Base-by-base conservation (phyloP, 1,140 invertebrate species). In the Leptopilina clavipes region DNA sequence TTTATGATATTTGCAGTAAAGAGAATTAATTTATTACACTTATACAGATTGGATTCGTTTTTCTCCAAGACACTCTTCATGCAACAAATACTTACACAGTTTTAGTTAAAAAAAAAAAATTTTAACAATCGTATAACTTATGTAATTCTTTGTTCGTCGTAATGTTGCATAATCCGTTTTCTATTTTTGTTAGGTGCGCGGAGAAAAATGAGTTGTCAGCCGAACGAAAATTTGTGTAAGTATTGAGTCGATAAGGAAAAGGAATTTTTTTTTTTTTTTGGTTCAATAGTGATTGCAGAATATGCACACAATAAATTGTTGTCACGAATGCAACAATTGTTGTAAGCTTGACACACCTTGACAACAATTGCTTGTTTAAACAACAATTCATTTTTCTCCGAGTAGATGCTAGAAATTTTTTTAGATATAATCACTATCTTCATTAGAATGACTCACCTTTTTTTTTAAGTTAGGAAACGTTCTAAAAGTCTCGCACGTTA, bases 381-480 rank as follows among this genome's bases (percentile, higher is more conserved):
- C 12, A 65, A 65, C 59, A 65, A 65, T 65, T 65, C 59, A 65
- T 65, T 65, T 65, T 65, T 65, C 59, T 65, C 59, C 59, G 59
- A 65, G 59, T 65, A 65, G 59, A 65, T 65, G 22, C 3, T 65
- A 31, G 59, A 65, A 31, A 40, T 40, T 40, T 59, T 59, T 65
- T 31, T 65, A 65, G 59, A 65, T 31, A 37, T 37, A 12, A 31
- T 37, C 22, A 65, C 59, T 65, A n/a, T 31, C 25, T 37, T 65
- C 59, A 65, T 65, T 65, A 65, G 59, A 31, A n/a, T 40, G n/a
- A 37, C 11, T 65, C 59, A 65, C 59, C 25, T 2, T 8, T 65
- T 40, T 40, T 40, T 40, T 40, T 31, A 1, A n/a, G 11, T 65
- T 5, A 37, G 3, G 5, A n/a, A 65, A 65, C 25, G 1, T 65